Base-by-base conservation (phyloP, 2,797 vertebrate species). In the Enteromius anoplus region DNA sequence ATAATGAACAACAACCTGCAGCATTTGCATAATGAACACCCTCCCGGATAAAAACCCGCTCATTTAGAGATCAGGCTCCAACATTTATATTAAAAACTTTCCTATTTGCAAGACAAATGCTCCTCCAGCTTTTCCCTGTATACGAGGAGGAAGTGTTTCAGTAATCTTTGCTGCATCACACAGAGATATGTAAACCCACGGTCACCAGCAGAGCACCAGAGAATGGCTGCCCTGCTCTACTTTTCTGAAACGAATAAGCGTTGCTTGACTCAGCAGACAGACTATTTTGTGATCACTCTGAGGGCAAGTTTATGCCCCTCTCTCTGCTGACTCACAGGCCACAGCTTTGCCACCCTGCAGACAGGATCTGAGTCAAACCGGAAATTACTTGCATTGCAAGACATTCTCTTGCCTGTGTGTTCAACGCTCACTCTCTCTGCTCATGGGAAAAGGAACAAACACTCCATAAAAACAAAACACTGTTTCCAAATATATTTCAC, bases 251-350 rank as follows among this genome's bases (percentile, higher is more conserved):
- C 8, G 23, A 55, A 83, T 77, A 83, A 69, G 76, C 53, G 69
- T 65, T 40, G 23, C 55, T 78, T 73, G 72, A 86, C 78, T 84
- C 85, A 76, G 82, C 77, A 84, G 78, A 77, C 78, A 66, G 78
- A 23, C 51, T 78, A 69, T 51, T 79, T 47, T 60, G 15, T 55
- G 23, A 49, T 34, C 23, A 2, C 23, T 15, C 10, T 70, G 34
- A 78, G 60, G 75, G 55, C n/a, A 21, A 34, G 75, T 73, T 73
- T 34, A 55, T 75, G 40, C 84, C 76, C 37, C 19, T 12, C 26
- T 58, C 75, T 64, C 53, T 17, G 58, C 49, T 79, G 29, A 5
- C 26, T 55, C 19, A 26, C 79, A 29, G 34, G 26, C 17, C 70
- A 45, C 73, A 71, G 60, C 72, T 49, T 47, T 3, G 49, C 19